A percentile compares a stretch with the other conserved stretches of the same genome.
Evolutionary conservation across 2,113 vertebrate genomes (phyloP).

Genomic region (Bufo gargarizans): DNA sequence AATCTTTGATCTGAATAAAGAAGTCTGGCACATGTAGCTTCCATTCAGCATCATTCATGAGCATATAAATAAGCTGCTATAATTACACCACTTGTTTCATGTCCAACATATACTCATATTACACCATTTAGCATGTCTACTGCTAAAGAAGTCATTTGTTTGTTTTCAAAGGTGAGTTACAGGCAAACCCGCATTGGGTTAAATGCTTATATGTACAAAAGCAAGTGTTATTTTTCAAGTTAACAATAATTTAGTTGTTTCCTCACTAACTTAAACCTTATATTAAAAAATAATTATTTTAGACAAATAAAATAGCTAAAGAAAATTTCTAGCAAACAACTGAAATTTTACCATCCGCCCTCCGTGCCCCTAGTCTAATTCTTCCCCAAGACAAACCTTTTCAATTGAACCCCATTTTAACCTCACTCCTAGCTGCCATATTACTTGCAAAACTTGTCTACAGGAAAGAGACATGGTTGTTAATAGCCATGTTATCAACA

Average conservation of each 20-base stretch:
- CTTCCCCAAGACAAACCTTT: no score
- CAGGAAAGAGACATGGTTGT: no score
- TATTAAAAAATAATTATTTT: not conserved
- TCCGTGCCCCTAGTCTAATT: no score
- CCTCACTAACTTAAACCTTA: not conserved
- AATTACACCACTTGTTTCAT: constrained; percentile 60
- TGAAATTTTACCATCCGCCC: no score
- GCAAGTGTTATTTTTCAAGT: not conserved
- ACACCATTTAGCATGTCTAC: constrained; percentile 61
- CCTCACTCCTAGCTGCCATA: no score
- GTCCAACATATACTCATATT: constrained; percentile 64
- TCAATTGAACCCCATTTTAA: no score
- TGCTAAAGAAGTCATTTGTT: constrained; percentile 46
- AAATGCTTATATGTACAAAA: not conserved
- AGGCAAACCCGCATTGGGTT: not conserved
- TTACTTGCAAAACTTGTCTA: no score
- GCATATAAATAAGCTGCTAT: constrained; percentile 53
- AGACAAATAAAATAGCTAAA: not conserved
- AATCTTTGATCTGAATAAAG: constrained; percentile 74
- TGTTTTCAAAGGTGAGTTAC: not conserved
- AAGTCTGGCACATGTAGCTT: constrained; percentile 65
- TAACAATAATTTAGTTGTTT: not conserved
- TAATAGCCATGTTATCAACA: no score
- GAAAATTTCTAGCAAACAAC: no score
- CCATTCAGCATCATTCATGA: constrained; percentile 62